Percentiles rank a stretch among this genome's conserved stretches.
These are phyloP conservation scores for Phainopepla nitens DNA, from an alignment of 2,113 vertebrate species.

Conservation along the genomic window DNA sequence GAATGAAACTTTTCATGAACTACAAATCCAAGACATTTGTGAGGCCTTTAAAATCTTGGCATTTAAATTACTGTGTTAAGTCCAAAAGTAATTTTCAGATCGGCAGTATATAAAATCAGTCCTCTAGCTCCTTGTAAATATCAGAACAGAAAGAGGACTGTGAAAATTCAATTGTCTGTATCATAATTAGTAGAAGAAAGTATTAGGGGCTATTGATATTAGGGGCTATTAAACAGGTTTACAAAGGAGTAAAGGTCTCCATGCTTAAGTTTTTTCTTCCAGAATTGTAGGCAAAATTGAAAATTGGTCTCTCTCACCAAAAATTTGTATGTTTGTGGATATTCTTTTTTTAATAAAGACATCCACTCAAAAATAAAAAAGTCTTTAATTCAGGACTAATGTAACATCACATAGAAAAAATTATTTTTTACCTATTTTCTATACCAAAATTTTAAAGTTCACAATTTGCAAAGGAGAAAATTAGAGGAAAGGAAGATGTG, in stretches of 20 bases:
- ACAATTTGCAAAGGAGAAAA: background rate
- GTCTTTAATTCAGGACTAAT: background rate
- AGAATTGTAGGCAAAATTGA: background rate
- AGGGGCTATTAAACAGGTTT: background rate
- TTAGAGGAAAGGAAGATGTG: background rate
- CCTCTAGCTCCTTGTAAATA: constrained; percentile 45
- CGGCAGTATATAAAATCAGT: constrained; percentile 48
- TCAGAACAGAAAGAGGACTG: background rate
- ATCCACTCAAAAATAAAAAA: background rate
- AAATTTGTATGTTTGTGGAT: background rate
- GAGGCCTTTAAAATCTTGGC: constrained; percentile 46
- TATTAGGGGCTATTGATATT: background rate
- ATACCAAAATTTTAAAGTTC: background rate
- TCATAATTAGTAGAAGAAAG: background rate
- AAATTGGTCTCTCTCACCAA: background rate
- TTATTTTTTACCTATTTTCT: background rate
- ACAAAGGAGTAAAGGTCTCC: background rate
- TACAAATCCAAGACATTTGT: constrained; percentile 49
- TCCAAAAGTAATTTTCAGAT: constrained; percentile 51
- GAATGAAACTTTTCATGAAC: constrained; percentile 39
- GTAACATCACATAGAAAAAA: background rate
- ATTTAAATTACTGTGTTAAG: constrained; percentile 22
- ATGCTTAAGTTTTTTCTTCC: background rate
- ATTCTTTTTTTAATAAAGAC: background rate
- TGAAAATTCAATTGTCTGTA: background rate